phyloP scores from a whole-genome alignment of 2,797 vertebrate species.

The Sebastes diploproa region DNA sequence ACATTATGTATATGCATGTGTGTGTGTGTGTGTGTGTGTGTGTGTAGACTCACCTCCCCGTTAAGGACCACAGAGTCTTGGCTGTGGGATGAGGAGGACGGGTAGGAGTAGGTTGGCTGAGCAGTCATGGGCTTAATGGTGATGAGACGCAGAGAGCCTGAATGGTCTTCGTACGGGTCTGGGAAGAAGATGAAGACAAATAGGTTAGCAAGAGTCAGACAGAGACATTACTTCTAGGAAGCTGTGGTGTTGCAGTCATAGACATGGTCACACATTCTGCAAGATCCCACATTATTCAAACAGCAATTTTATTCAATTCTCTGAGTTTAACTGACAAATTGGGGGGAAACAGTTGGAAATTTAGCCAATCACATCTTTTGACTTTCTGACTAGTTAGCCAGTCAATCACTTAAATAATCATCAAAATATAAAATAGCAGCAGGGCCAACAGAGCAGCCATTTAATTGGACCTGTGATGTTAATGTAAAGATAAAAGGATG shows the following conservation, averaged over 20 bases:
- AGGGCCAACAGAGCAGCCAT: too few relatives aligned
- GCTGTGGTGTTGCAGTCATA: neutral
- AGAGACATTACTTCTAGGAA: neutral
- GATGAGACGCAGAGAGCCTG: slow-evolving; percentile 95
- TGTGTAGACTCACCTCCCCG: slow-evolving; percentile 87
- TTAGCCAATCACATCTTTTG: neutral
- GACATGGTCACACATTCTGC: neutral
- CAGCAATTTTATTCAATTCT: neutral
- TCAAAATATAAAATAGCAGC: too few relatives aligned
- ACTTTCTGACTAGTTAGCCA: too few relatives aligned
- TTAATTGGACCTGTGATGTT: too few relatives aligned
- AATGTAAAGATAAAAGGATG: too few relatives aligned
- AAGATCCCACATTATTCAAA: neutral
- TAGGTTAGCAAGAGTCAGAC: neutral
- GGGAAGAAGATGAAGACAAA: slow-evolving; percentile 21
- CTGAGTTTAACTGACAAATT: neutral
- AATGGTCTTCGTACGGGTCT: slow-evolving; percentile 93
- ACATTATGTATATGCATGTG: neutral
- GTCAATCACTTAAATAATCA: too few relatives aligned
- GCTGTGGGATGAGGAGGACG: slow-evolving; percentile 88
- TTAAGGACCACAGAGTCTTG: slow-evolving; percentile 92
- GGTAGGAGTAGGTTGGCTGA: slow-evolving; percentile 87
- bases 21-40: neutral
- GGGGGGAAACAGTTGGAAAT: neutral
- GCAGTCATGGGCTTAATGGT: slow-evolving; percentile 91